Percentiles rank a stretch among this genome's conserved stretches.
Evolutionary conservation across 1,140 invertebrate genomes (phyloP).

Genomic region (Apis dorsata): DNA sequence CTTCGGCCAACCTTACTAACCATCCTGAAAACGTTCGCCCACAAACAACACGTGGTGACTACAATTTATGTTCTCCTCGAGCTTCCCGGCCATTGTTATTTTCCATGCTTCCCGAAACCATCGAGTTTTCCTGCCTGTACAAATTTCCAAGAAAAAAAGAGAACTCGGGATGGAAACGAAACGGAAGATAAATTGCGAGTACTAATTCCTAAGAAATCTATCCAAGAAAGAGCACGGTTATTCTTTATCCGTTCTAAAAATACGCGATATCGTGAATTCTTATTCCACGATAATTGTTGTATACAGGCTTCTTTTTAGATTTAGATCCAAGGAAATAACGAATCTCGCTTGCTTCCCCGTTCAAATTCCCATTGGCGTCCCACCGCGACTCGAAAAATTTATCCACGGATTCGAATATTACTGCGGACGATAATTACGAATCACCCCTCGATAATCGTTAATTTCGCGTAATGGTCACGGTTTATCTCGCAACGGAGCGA

Average conservation of each 20-base stretch:
- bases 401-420: constrained; percentile 39
- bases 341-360: constrained; percentile 28
- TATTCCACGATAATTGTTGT: too few relatives aligned
- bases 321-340: background rate
- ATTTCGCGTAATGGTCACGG: constrained; percentile 56
- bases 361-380: constrained; percentile 13
- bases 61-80: constrained; percentile 30
- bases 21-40: constrained; percentile 69
- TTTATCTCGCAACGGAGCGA: constrained; percentile 49
- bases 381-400: background rate
- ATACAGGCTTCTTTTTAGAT: too few relatives aligned
- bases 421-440: constrained; percentile 58
- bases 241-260: too few relatives aligned
- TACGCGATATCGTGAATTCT: too few relatives aligned
- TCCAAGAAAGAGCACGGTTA: too few relatives aligned
- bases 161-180: background rate
- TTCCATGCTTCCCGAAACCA: background rate
- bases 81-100: constrained; percentile 7
- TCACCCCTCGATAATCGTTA: constrained; percentile 61
- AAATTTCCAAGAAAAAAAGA: background rate
- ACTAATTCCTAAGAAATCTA: background rate
- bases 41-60: constrained; percentile 72
- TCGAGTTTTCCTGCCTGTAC: background rate
- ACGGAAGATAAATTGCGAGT: background rate
- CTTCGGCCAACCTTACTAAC: constrained; percentile 63